Conservation (phyloP, 2,888 invertebrate genomes). For the Habrosyne pyritoides region DNA sequence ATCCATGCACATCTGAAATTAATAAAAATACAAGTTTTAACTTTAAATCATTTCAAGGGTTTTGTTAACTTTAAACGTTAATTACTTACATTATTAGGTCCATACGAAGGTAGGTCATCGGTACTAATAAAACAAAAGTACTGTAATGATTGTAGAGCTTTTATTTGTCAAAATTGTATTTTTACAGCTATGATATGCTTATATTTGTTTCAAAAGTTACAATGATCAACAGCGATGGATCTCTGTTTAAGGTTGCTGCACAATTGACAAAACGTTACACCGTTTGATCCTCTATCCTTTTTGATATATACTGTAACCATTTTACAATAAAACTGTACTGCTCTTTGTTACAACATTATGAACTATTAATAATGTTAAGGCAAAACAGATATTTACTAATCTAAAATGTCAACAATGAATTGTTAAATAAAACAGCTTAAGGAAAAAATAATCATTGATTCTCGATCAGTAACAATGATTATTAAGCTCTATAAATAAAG, state of each 20-base stretch:
- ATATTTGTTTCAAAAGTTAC: constrained; percentile 88
- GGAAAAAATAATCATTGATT: constrained; percentile 57
- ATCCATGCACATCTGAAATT: constrained; percentile 77
- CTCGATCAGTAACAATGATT: constrained; percentile 60
- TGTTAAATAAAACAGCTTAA: constrained; percentile 81
- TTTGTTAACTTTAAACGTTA: background rate
- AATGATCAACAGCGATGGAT: constrained; percentile 84
- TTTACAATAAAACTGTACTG: constrained; percentile 75
- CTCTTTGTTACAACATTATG: constrained; percentile 76
- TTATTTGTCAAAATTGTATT: constrained; percentile 92
- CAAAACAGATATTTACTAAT: constrained; percentile 81
- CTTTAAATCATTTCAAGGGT: background rate
- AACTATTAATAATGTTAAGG: constrained; percentile 80
- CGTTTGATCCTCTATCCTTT: constrained; percentile 65
- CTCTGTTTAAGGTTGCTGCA: constrained; percentile 67
- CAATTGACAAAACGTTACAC: constrained; percentile 79
- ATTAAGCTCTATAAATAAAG: constrained; percentile 78
- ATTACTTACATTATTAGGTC: constrained; percentile 37
- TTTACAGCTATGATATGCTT: constrained; percentile 97
- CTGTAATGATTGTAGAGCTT: constrained; percentile 86
- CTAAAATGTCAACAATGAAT: constrained; percentile 82
- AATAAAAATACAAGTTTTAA: background rate
- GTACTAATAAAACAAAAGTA: constrained; percentile 56
- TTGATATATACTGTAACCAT: constrained; percentile 68
- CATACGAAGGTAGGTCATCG: constrained; percentile 6